A percentile compares a stretch with the other conserved stretches of the same genome.
phyloP scores from a whole-genome alignment of 1,140 invertebrate genomes.

The Magallana ariakensis region DNA sequence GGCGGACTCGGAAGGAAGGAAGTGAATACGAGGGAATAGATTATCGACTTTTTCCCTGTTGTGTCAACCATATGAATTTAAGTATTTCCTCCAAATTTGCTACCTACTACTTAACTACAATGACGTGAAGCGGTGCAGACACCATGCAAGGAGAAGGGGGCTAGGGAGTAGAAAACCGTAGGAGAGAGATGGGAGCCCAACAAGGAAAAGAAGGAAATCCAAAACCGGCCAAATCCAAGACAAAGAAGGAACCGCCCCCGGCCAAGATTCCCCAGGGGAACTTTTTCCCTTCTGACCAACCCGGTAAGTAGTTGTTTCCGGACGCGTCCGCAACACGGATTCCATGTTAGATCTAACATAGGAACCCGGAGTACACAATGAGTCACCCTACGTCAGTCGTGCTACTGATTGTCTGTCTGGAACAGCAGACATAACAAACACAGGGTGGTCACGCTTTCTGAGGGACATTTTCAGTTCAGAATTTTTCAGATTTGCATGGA shows the following conservation, averaged over 20 bases:
- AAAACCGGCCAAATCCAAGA: conserved; percentile 13
- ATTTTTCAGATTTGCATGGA: too few relatives aligned
- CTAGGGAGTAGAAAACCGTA: conserved; percentile 6
- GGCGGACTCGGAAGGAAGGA: conserved; percentile 36
- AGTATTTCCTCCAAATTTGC: conserved; percentile 32
- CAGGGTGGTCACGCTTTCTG: background rate
- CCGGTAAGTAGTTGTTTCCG: conserved; percentile 15
- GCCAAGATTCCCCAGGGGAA: conserved; percentile 23
- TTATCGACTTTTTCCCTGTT: conserved; percentile 35
- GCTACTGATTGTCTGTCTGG: conserved; percentile 24
- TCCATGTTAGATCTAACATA: background rate
- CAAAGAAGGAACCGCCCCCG: conserved; percentile 27
- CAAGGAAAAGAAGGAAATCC: background rate
- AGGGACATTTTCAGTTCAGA: background rate
- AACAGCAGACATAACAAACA: background rate
- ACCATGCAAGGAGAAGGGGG: conserved; percentile 28
- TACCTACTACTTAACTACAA: conserved; percentile 28
- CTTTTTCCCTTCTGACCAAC: conserved; percentile 30
- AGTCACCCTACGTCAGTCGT: background rate
- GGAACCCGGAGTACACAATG: conserved; percentile 7
- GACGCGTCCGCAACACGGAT: conserved; percentile 10
- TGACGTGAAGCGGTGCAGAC: conserved; percentile 31
- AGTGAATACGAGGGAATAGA: conserved; percentile 36
- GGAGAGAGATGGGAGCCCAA: conserved; percentile 25
- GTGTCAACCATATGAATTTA: conserved; percentile 28